Base-by-base conservation (phyloP, 2,888 invertebrate genomes). In the Acrobasis consociella region DNA sequence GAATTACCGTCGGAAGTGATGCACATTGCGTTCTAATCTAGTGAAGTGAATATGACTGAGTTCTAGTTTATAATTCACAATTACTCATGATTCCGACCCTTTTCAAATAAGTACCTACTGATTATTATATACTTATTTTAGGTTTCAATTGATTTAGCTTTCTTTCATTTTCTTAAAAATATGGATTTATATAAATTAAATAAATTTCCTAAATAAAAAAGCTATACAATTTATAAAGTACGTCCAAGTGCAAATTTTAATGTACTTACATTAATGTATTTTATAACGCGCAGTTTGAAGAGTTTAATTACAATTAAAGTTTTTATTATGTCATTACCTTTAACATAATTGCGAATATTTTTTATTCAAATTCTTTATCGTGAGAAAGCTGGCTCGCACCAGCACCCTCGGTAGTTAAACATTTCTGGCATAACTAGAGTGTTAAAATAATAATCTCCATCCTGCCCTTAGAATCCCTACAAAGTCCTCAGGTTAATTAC, bases 401-500 rank as follows among this genome's bases (percentile, higher is more conserved):
- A 51, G 52, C 11, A 59, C 46, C 39, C 55, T 39, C 31, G 51
- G 62, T 60, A 58, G 60, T 63, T 37, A 22, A 51, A 63, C 64
- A 65, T 65, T 67, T 64, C 65, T 64, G 58, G 62, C 62, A 59
- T 67, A 64, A 58, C 58, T 60, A 50, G 63, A 17, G 38, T 11
- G 49, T 59, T 50, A 62, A 67, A 69, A 65, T 58, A 65, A 63
- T 65, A 62, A 61, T 61, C 64, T 62, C 62, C 66, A 62, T 69
- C 67, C 67, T 67, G 69, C 62, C 65, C 49, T 60, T 62, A 61
- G 60, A 61, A 65, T 64, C 63, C 65, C 37, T 64, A 58, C 63
- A 51, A 62, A 64, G 63, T 67, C 64, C 64, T 62, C 50, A 58
- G 60, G 51, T 60, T 67, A 67, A 69, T 69, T 67, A 66, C 65